A percentile compares a stretch with the other conserved stretches of the same genome.
These are phyloP conservation scores for Apoda limacodes DNA, from an alignment of 2,888 invertebrate species.

Conservation along the genomic window DNA sequence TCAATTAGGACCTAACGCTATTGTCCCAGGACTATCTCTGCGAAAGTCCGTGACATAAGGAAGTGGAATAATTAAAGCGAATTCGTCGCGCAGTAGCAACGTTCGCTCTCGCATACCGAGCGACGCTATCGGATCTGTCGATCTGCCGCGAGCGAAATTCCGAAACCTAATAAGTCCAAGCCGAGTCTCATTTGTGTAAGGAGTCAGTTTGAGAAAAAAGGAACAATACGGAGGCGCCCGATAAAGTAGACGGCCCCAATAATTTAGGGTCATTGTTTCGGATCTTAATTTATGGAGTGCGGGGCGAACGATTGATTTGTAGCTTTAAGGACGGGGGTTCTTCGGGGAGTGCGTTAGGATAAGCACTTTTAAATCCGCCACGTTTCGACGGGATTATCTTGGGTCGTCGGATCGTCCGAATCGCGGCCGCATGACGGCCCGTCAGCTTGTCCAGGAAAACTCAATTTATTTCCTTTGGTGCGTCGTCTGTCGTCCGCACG, in stretches of 20 bases:
- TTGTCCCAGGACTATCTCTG: constrained; percentile 30
- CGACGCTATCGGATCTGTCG: constrained; percentile 49
- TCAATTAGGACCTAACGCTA: constrained; percentile 33
- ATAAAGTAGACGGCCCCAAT: constrained; percentile 61
- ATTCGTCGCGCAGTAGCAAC: constrained; percentile 25
- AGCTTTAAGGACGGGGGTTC: constrained; percentile 29
- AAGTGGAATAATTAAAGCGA: constrained; percentile 53
- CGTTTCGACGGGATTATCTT: too few species aligned
- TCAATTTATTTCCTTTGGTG: constrained; percentile 53
- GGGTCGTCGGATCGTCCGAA: too few species aligned
- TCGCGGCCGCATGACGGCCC: constrained; percentile 14
- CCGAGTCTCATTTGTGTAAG: constrained; percentile 65
- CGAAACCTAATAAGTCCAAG: constrained; percentile 63
- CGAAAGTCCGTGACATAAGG: constrained; percentile 27
- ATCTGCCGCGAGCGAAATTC: constrained; percentile 56
- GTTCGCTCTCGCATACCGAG: constrained; percentile 21
- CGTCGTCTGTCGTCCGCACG: constrained; percentile 30
- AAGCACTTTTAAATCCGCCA: constrained; percentile 41
- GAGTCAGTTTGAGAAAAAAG: constrained; percentile 48
- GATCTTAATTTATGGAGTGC: constrained; percentile 66
- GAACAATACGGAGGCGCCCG: constrained; percentile 47
- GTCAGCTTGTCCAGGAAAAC: constrained; percentile 39
- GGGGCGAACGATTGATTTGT: constrained; percentile 62
- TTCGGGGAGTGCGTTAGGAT: constrained; percentile 42
- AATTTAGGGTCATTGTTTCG: constrained; percentile 68